Evolutionary conservation across 2,113 vertebrate genomes (phyloP), one percentile per base, ranked within the genome.

Genomic region (Sapajus apella): DNA sequence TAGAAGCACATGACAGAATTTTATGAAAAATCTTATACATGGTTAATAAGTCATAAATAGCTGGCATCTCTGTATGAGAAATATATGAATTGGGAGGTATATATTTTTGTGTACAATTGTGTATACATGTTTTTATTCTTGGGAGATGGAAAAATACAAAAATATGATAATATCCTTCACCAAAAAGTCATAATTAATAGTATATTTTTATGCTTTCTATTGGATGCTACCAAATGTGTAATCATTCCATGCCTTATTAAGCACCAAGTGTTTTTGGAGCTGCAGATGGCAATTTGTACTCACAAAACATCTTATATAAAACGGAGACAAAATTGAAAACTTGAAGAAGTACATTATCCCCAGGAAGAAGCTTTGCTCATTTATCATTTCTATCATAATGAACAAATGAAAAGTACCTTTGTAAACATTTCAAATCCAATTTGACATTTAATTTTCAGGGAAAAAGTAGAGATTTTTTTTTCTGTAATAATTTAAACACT

Each of bases 341-440:
- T 25, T n/a, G 52, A 96, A 96, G 3, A 87, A 40, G 12, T 80
- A 47, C 16, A 64, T 87, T 92, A 83, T 95, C n/a, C 4, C 50
- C 3, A 21, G 75, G 75, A 97, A 90, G 0, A 55, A 35, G 55
- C 18, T 47, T 77, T 87, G 20, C 10, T 56, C 35, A 72, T 94
- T 96, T 95, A 84, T 95, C 72, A 95, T 92, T 90, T 89, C 21
- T 81, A 79, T 90, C 43, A 76, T 73, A 87, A 94, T 35, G 25
- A 95, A 82, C 58, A 97, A 80, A 80, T 75, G 21, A 52, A 91
- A 96, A 94, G n/a, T 58, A 80, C 81, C 27, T 92, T 72, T 94
- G 55, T 80, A 97, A 98, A 96, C 37, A 92, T 95, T 96, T 97
- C 94, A 93, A 80, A 95, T 83, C 1, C 18, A 95, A 95, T 86